Percentiles rank a stretch among this genome's conserved stretches.
Evolutionary conservation across 2,113 vertebrate species (phyloP).

Genomic region (Laticauda colubrina): DNA sequence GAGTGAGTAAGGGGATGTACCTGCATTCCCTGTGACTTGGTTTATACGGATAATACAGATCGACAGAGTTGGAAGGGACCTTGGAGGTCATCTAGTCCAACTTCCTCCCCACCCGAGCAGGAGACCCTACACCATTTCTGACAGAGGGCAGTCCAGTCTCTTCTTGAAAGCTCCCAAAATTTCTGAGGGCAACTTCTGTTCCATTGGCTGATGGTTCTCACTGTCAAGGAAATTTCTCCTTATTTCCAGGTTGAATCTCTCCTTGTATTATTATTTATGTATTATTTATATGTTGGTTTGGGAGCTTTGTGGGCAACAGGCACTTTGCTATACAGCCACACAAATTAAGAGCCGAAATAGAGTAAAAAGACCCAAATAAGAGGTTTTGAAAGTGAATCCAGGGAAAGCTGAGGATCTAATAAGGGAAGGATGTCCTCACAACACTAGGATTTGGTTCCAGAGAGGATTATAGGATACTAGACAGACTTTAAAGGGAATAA

Average conservation of each 20-base stretch:
- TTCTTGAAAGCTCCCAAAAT: too few species aligned
- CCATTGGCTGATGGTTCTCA: too few species aligned
- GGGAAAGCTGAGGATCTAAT: not conserved
- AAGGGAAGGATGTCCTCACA: not conserved
- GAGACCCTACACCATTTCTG: too few species aligned
- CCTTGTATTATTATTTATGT: too few species aligned
- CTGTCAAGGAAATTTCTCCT: too few species aligned
- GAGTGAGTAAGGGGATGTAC: not conserved
- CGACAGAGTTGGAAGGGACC: too few species aligned
- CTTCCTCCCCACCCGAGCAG: too few species aligned
- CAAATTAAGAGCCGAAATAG: not conserved
- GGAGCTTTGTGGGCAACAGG: not conserved
- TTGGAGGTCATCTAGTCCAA: too few species aligned
- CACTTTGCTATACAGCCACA: not conserved
- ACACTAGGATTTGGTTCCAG: not conserved
- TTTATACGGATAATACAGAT: not conserved
- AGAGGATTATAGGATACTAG: not conserved
- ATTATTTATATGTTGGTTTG: too few species aligned
- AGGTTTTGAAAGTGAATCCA: not conserved
- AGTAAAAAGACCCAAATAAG: not conserved
- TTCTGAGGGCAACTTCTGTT: too few species aligned
- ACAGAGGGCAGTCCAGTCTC: too few species aligned
- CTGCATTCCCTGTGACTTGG: not conserved
- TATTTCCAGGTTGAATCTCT: too few species aligned
- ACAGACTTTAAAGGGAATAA: not conserved